These are phyloP conservation scores for Urocitellus parryii DNA, from an alignment of 2,113 vertebrate species.

Conservation along the genomic window DNA sequence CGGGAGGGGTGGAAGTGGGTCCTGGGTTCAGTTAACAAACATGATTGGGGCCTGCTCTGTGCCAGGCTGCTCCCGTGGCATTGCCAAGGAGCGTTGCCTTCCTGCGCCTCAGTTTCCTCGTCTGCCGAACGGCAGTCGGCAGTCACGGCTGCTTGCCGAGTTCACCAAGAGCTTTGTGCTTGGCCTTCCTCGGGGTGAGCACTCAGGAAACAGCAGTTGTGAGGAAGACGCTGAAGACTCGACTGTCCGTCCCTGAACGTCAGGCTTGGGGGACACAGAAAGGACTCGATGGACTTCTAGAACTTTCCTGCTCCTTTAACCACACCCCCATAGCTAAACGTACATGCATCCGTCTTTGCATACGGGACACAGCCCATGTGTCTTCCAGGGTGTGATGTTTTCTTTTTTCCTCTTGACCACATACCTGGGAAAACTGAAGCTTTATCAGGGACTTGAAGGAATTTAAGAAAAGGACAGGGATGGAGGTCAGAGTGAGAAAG, in stretches of 20 bases:
- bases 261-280: neutral
- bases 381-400: neutral
- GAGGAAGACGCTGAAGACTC: neutral
- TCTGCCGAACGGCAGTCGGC: neutral
- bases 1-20: neutral
- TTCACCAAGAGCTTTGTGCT: neutral
- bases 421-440: neutral
- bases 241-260: neutral
- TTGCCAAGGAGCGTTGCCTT: neutral
- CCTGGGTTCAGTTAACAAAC: neutral
- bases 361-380: neutral
- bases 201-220: neutral
- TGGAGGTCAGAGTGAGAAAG: neutral
- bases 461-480: neutral
- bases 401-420: neutral
- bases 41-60: neutral
- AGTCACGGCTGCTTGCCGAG: neutral
- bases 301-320: neutral
- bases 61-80: neutral
- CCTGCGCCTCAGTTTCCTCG: conserved; percentile 29
- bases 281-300: neutral
- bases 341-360: neutral
- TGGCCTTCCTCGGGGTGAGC: neutral
- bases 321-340: neutral
- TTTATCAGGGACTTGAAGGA: neutral